Conservation (phyloP, 2,888 invertebrate genomes). For the Folsomia manolachei region DNA sequence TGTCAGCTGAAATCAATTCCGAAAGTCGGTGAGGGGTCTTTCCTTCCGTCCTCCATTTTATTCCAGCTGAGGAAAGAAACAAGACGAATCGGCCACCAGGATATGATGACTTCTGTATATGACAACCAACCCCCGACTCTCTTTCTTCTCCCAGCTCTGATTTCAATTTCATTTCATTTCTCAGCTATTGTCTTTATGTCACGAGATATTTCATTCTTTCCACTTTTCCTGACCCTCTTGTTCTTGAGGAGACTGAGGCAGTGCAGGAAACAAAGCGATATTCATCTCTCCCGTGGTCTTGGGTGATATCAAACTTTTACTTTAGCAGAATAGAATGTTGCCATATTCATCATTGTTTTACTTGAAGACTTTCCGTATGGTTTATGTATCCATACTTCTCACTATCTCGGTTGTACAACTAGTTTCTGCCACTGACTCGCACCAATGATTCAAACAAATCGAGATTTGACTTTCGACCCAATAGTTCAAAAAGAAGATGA, state of each 20-base stretch:
- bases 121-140: neutral
- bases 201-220: neutral
- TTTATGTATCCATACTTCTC: no score
- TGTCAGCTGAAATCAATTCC: conserved; percentile 21
- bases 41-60: neutral
- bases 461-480: no score
- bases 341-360: no score
- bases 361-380: no score
- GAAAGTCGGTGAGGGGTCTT: conserved; percentile 1
- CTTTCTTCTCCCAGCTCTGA: neutral
- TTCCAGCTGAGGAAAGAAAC: neutral
- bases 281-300: no score
- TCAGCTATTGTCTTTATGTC: conserved; percentile 1
- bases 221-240: neutral
- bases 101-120: neutral
- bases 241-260: neutral
- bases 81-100: neutral
- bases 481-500: no score
- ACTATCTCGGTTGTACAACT: no score
- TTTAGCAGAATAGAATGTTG: no score
- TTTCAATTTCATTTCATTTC: conserved; percentile 2
- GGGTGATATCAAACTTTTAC: no score
- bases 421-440: no score
- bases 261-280: no score
- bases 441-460: no score